Evolutionary conservation across 2,797 vertebrate species (phyloP).

Genomic region (Garrulus glandarius): DNA sequence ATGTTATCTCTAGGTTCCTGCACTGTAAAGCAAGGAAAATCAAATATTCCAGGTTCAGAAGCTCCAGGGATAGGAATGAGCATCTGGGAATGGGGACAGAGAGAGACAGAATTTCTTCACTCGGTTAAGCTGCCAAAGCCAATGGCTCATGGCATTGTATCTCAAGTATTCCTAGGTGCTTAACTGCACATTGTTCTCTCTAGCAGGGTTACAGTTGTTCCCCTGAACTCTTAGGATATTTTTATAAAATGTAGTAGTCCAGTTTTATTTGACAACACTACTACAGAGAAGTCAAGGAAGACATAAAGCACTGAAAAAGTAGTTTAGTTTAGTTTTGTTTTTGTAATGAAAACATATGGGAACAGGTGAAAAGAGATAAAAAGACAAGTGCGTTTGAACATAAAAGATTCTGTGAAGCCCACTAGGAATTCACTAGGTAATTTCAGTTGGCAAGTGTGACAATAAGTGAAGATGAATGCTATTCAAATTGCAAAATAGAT

Average conservation of each 20-base stretch:
- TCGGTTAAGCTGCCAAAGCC: not conserved
- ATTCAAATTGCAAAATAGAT: not conserved
- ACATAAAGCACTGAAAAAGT: not conserved
- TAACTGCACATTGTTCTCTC: not conserved
- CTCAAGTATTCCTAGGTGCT: not conserved
- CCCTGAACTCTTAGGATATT: not conserved
- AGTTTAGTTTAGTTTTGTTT: fast-evolving
- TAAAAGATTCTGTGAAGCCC: not conserved
- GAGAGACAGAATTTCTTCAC: not conserved
- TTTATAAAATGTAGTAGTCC: not conserved
- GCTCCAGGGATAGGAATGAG: not conserved
- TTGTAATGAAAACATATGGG: fast-evolving
- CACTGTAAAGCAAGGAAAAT: not conserved
- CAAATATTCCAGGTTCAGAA: not conserved
- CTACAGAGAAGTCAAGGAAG: not conserved
- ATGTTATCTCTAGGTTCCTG: not conserved
- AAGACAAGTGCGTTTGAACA: not conserved
- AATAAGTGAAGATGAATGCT: not conserved
- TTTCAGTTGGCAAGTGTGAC: not conserved
- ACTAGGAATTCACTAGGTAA: not conserved
- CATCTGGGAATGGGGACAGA: not conserved
- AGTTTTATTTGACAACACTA: not conserved
- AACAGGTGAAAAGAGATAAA: not conserved
- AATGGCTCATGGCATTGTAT: not conserved
- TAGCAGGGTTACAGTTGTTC: not conserved